Percentiles rank a stretch among this genome's conserved stretches.
Conservation (phyloP, 2,113 vertebrate genomes). For the Cygnus atratus region DNA sequence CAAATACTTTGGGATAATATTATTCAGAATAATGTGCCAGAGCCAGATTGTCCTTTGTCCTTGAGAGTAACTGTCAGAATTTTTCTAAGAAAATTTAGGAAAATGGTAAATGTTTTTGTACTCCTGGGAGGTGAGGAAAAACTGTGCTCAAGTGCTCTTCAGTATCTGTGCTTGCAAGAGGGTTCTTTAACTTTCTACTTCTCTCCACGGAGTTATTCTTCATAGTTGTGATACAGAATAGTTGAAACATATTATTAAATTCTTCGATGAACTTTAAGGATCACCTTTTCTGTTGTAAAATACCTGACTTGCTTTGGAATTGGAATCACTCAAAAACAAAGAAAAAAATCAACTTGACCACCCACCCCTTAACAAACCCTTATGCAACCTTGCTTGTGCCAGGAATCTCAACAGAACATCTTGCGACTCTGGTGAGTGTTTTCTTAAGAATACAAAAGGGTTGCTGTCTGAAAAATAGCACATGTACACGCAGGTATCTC, state of each 20-base stretch:
- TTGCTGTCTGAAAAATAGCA: background rate
- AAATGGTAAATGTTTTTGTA: background rate
- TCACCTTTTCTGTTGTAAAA: background rate
- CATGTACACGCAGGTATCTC: background rate
- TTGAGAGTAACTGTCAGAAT: background rate
- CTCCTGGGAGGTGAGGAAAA: background rate
- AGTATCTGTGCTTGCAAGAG: background rate
- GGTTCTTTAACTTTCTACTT: background rate
- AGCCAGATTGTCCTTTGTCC: background rate
- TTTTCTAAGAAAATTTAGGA: background rate
- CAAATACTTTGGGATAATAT: background rate
- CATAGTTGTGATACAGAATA: background rate
- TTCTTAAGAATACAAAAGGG: background rate
- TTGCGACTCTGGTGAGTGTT: background rate
- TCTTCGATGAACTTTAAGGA: background rate
- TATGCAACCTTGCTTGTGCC: background rate
- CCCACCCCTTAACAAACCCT: background rate
- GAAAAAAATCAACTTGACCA: background rate
- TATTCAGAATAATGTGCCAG: background rate
- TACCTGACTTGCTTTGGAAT: background rate
- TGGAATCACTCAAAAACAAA: background rate
- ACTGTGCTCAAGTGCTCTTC: background rate
- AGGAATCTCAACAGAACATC: background rate
- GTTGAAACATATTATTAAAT: background rate
- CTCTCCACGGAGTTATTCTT: background rate